Percentiles rank a stretch among this genome's conserved stretches.
phyloP scores from a whole-genome alignment of 2,113 vertebrate species.

The Taxidea taxus region DNA sequence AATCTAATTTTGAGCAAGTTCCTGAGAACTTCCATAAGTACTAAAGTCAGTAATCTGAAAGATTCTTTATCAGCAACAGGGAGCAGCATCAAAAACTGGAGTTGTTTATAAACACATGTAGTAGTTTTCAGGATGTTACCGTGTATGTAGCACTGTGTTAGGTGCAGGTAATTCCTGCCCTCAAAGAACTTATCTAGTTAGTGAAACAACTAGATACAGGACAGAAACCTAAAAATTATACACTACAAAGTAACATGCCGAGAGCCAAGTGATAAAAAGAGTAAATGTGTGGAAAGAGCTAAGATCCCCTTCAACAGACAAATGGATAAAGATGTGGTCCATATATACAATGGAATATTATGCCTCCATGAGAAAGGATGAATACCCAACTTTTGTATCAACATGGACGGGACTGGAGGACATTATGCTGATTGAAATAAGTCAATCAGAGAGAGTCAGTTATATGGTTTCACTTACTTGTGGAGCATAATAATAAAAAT shows the following conservation, averaged over 20 bases:
- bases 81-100: not conserved
- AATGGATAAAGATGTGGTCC: too few species aligned
- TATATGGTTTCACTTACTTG: too few species aligned
- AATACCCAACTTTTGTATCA: too few species aligned
- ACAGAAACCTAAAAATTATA: not conserved
- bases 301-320: too few species aligned
- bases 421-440: too few species aligned
- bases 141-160: not conserved
- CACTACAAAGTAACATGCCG: not conserved
- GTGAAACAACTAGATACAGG: not conserved
- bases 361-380: too few species aligned
- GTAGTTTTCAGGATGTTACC: not conserved
- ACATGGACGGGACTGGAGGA: too few species aligned
- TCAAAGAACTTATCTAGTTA: not conserved
- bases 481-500: too few species aligned
- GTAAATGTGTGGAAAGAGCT: not conserved
- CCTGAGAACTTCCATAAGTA: constrained; percentile 12
- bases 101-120: not conserved
- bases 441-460: too few species aligned
- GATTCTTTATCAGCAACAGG: not conserved
- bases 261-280: not conserved
- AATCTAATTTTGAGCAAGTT: constrained; percentile 40
- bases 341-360: too few species aligned
- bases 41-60: not conserved
- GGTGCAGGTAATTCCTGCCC: not conserved